These are phyloP conservation scores for Oxyruncus cristatus DNA, from an alignment of 2,113 vertebrate genomes.

Conservation along the genomic window DNA sequence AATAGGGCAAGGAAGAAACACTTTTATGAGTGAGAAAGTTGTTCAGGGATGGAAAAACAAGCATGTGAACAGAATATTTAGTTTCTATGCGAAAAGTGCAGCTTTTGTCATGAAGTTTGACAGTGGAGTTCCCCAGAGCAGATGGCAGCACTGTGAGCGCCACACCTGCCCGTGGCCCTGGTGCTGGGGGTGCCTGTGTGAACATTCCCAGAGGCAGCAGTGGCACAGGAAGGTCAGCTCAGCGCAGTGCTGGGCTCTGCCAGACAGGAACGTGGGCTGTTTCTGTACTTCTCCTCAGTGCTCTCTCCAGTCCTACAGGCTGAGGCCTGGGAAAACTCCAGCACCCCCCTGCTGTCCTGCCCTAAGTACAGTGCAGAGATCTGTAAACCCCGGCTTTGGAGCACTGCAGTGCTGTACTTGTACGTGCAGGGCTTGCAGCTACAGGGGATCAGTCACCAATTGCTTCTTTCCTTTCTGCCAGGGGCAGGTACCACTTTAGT, in stretches of 20 bases:
- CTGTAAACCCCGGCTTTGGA: background rate
- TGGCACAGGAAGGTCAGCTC: background rate
- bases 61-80: background rate
- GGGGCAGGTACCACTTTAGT: background rate
- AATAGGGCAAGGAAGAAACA: background rate
- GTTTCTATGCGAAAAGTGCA: background rate
- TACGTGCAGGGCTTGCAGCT: rapidly evolving
- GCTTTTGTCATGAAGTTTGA: background rate
- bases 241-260: background rate
- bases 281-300: background rate
- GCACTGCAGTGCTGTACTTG: background rate
- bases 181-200: background rate
- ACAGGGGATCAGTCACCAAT: background rate
- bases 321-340: background rate
- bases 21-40: background rate
- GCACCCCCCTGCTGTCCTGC: background rate
- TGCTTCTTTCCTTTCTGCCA: background rate
- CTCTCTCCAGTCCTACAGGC: background rate
- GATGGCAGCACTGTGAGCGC: background rate
- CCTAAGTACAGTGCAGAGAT: background rate
- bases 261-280: too few species aligned
- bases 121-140: background rate
- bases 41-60: background rate
- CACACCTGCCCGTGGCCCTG: rapidly evolving
- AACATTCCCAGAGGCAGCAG: background rate